Evolutionary conservation across 2,113 vertebrate species (phyloP).

Genomic region (Osmerus mordax): DNA sequence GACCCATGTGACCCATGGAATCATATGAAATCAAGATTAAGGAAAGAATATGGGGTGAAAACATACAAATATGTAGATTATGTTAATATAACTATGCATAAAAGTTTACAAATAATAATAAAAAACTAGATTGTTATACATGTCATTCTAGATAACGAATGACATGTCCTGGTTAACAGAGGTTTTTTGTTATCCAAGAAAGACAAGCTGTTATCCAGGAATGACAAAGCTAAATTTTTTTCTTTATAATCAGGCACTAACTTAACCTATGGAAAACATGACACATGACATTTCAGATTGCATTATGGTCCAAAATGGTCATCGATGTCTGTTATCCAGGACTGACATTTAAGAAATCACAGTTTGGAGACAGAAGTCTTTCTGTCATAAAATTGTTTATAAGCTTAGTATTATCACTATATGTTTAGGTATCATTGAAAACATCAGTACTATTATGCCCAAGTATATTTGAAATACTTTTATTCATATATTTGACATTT

Average conservation of each 20-base stretch:
- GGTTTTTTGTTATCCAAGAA: not conserved
- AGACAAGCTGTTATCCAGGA: too few species aligned
- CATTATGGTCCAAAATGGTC: constrained; percentile 5
- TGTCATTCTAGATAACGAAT: too few species aligned
- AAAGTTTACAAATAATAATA: too few species aligned
- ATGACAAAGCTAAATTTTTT: too few species aligned
- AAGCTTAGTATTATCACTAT: constrained; percentile 3
- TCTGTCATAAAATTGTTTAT: not conserved
- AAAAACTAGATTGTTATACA: too few species aligned
- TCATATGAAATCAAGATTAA: too few species aligned
- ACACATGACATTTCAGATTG: not conserved
- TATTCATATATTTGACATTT: not conserved
- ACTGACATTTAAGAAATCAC: not conserved
- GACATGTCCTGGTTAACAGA: not conserved
- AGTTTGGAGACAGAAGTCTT: not conserved
- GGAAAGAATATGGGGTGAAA: too few species aligned
- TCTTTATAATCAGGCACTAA: too few species aligned
- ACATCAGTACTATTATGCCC: constrained; percentile 6
- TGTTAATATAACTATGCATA: too few species aligned
- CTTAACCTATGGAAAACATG: not conserved
- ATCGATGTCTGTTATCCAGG: not conserved
- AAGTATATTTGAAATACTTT: not conserved
- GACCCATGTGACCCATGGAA: too few species aligned
- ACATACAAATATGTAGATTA: too few species aligned
- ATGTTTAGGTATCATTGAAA: constrained; percentile 7